Evolutionary conservation across 53 echinoderm and acorn worm species (phyloP).

Genomic region (Zoroaster sp.): DNA sequence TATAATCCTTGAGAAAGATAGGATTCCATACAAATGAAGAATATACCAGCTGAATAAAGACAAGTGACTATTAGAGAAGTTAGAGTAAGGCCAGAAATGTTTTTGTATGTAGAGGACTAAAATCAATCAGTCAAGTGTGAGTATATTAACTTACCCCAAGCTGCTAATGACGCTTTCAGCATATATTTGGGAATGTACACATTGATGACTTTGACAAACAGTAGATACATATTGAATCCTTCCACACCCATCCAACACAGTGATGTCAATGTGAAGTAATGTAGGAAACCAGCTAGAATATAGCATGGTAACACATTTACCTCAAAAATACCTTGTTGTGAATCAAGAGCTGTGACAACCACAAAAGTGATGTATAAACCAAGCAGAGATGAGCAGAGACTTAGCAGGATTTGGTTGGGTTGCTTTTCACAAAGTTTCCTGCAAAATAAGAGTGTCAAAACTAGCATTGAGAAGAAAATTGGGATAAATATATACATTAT

Average conservation of each 20-base stretch:
- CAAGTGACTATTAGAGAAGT: neutral
- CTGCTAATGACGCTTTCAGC: conserved; percentile 62
- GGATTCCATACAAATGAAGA: neutral
- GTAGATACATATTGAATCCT: conserved; percentile 87
- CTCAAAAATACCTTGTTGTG: conserved; percentile 53
- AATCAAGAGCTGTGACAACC: conserved; percentile 61
- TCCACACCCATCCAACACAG: conserved; percentile 94
- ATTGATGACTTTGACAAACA: conserved; percentile 82
- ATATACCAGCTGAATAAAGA: neutral
- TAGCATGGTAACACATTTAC: conserved; percentile 61
- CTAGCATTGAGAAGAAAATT: neutral
- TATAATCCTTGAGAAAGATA: too few relatives aligned
- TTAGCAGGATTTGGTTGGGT: conserved; percentile 84
- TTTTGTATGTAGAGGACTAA: neutral
- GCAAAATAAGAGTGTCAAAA: neutral
- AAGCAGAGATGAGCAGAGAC: conserved; percentile 70
- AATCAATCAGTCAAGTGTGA: neutral
- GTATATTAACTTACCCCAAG: conserved; percentile 48
- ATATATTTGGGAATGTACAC: conserved; percentile 71
- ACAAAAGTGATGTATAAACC: conserved; percentile 79
- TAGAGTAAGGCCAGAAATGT: neutral
- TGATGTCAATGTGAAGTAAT: conserved; percentile 84
- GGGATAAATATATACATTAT: neutral
- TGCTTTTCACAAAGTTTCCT: conserved; percentile 73
- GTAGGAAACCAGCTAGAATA: conserved; percentile 75